Conservation (phyloP, 2,888 invertebrate species). For the Lasius fuliginosus region DNA sequence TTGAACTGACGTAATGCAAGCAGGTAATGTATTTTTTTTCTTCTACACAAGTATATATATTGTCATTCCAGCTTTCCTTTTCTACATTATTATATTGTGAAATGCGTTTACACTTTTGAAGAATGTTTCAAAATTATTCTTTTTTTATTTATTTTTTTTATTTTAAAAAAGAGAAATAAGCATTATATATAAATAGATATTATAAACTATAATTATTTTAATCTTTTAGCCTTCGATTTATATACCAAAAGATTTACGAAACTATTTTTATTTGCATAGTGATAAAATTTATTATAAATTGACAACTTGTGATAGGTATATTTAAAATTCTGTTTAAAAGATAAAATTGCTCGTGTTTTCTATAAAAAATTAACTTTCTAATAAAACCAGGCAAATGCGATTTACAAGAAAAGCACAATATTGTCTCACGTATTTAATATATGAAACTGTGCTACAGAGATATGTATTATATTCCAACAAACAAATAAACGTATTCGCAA, state of each 20-base stretch:
- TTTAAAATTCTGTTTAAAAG: neutral
- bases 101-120: neutral
- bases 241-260: neutral
- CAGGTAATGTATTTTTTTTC: conserved; percentile 26
- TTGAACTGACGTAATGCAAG: conserved; percentile 70
- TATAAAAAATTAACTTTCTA: neutral
- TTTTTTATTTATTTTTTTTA: neutral
- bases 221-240: neutral
- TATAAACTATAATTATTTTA: neutral
- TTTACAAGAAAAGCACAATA: neutral
- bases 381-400: conserved; percentile 5
- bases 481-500: conserved; percentile 61
- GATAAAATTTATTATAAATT: neutral
- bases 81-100: neutral
- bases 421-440: conserved; percentile 22
- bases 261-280: neutral
- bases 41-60: neutral
- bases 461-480: conserved; percentile 42
- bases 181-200: neutral
- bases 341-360: neutral
- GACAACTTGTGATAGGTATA: neutral
- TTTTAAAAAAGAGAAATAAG: neutral
- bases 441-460: conserved; percentile 25
- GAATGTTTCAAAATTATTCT: neutral
- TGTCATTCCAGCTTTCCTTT: neutral